Base-by-base conservation (phyloP, 1,140 invertebrate species). In the Drosophila prosaltans region DNA sequence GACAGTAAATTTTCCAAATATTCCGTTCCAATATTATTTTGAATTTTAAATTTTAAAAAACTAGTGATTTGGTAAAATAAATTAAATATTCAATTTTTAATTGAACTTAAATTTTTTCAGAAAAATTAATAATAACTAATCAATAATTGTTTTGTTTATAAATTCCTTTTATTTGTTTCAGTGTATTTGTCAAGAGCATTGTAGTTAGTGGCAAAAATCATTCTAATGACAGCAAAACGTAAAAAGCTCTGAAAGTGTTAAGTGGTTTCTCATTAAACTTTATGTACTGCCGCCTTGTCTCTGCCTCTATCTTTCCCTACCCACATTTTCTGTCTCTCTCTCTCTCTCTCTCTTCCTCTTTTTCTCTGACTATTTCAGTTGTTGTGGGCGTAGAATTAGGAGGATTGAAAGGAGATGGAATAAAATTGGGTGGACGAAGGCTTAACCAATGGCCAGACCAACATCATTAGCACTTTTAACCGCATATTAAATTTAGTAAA, bases 191-290 rank as follows among this genome's bases (percentile, higher is more conserved):
- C 55, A 55, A 58, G 69, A 79, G 77, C 70, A 78, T 85, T 80
- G 81, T 79, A 91, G 77, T 88, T 83, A 88, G 80, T 80, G 72
- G 80, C 83, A 89, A 78, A 88, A 91, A 91, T 91, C 89, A 91
- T 89, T 89, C 89, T 89, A 91, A 91, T 91, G 89, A 91, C 83
- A 91, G 81, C 76, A 79, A 80, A 91, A 90, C 78, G 72, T 81
- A 90, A 90, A 86, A 86, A 91, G 82, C 90, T 86, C 79, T 64
- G 69, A 91, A 88, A 91, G 83, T 91, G 90, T 89, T 91, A 91
- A 91, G 90, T 91, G 90, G 81, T 82, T 91, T 77, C 90, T 91
- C 90, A 91, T 90, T 91, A 91, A 91, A 91, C 78, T 91, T 91
- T 90, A 91, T 91, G 85, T 86, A 90, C 90, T 91, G 69, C 66